Conservation (phyloP, 1,140 invertebrate genomes). For the Drosophila nasuta region DNA sequence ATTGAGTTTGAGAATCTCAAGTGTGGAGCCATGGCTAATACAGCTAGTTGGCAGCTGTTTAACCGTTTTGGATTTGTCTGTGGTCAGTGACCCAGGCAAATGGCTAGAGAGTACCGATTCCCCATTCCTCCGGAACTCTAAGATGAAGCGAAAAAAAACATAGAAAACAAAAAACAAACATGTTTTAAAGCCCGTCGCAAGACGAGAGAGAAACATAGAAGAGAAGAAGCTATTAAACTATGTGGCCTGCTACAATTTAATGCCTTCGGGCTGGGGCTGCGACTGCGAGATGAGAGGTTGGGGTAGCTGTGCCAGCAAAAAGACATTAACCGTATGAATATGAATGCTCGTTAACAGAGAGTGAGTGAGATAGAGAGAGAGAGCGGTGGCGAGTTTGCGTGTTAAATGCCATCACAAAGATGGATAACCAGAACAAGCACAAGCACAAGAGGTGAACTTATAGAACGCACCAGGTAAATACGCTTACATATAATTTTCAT, state of each 20-base stretch:
- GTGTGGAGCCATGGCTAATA: slow-evolving; percentile 1
- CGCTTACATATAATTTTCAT: slow-evolving; percentile 54
- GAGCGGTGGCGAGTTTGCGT: slow-evolving; percentile 55
- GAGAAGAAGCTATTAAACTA: slow-evolving; percentile 46
- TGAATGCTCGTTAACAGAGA: slow-evolving; percentile 63
- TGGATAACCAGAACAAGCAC: slow-evolving; percentile 46
- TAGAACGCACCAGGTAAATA: slow-evolving; percentile 35
- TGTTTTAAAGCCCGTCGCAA: slow-evolving; percentile 50
- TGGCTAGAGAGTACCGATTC: slow-evolving; percentile 14
- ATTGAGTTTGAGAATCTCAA: not conserved
- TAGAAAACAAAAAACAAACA: slow-evolving; percentile 59
- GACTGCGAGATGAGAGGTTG: not conserved
- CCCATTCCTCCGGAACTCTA: not conserved
- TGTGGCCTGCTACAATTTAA: slow-evolving; percentile 67
- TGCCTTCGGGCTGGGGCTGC: slow-evolving; percentile 19
- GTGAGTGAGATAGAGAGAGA: not conserved
- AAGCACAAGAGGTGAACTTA: not conserved
- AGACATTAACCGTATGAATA: slow-evolving; percentile 72
- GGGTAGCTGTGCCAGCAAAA: slow-evolving; percentile 37
- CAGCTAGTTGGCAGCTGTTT: slow-evolving; percentile 41
- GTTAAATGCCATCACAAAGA: slow-evolving; percentile 58
- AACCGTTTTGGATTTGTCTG: slow-evolving; percentile 77
- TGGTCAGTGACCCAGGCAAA: slow-evolving; percentile 72
- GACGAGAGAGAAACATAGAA: not conserved
- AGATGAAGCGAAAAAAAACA: not conserved